phyloP scores from a whole-genome alignment of 2,797 vertebrate species.

The Euthynnus affinis region DNA sequence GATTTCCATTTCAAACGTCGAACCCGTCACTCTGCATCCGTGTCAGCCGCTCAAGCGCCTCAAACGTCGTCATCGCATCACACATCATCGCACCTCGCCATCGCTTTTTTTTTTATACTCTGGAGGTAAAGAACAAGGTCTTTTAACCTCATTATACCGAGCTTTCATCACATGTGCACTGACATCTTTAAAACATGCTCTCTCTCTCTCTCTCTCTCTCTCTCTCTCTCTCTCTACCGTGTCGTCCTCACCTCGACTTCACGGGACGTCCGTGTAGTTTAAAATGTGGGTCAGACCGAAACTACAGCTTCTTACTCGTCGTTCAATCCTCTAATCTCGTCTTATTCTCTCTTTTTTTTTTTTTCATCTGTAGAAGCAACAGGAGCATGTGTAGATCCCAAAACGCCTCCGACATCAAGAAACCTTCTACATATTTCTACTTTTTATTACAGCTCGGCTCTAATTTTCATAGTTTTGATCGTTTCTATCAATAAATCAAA shows the following conservation, averaged over 20 bases:
- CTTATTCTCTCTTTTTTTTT: not conserved
- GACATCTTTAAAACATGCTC: slow-evolving; percentile 69
- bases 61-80: too few species aligned
- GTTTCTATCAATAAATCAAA: too few species aligned
- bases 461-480: too few species aligned
- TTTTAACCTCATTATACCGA: slow-evolving; percentile 79
- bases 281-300: slow-evolving; percentile 19
- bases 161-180: slow-evolving; percentile 79
- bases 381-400: not conserved
- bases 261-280: not conserved
- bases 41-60: slow-evolving; percentile 53
- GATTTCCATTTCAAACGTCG: slow-evolving; percentile 84
- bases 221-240: too few species aligned
- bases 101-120: too few species aligned
- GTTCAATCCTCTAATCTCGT: too few species aligned
- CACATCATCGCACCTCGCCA: too few species aligned
- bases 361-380: not conserved
- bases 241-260: slow-evolving; percentile 11
- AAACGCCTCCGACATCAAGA: not conserved
- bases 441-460: not conserved
- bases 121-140: slow-evolving; percentile 77
- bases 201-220: not conserved
- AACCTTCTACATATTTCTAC: not conserved
- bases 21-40: slow-evolving; percentile 56
- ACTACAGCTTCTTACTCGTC: too few species aligned